These are phyloP conservation scores for Neotoma lepida DNA, from an alignment of 2,113 vertebrate genomes.

Conservation along the genomic window DNA sequence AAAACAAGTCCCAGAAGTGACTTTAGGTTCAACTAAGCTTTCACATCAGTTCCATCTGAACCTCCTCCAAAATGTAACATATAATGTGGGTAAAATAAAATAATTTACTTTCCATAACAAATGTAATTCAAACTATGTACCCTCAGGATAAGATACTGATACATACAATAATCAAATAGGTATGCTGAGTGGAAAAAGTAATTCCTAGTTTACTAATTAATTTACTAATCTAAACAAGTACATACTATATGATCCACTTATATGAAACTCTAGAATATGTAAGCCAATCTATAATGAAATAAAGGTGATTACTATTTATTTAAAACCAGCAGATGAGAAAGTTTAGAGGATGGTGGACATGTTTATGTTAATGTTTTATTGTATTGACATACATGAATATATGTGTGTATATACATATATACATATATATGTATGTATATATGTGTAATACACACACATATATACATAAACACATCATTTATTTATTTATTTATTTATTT, in stretches of 20 bases:
- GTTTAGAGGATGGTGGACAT: background rate
- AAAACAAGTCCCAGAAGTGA: constrained; percentile 41
- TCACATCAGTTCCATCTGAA: constrained; percentile 35
- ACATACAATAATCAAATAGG: background rate
- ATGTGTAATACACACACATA: background rate
- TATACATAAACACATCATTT: background rate
- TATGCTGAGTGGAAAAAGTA: constrained; percentile 39
- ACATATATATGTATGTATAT: background rate
- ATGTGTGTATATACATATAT: background rate
- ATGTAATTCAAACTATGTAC: constrained; percentile 39
- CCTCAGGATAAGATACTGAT: constrained; percentile 34
- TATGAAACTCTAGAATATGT: background rate
- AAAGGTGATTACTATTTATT: background rate
- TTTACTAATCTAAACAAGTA: constrained; percentile 2
- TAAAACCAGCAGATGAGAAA: constrained; percentile 29
- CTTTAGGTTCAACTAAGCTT: constrained; percentile 32
- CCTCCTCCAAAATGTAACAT: constrained; percentile 30
- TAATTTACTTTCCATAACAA: constrained; percentile 44
- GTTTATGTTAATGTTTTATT: constrained; percentile 43
- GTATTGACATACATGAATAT: background rate
- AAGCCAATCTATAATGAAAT: constrained; percentile 31
- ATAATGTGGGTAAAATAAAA: background rate
- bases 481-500: too few relatives aligned
- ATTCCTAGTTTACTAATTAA: too few relatives aligned
- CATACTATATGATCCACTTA: background rate